A percentile compares a stretch with the other conserved stretches of the same genome.
Evolutionary conservation across 2,113 vertebrate species (phyloP).

Genomic region (Tyrannus savana): DNA sequence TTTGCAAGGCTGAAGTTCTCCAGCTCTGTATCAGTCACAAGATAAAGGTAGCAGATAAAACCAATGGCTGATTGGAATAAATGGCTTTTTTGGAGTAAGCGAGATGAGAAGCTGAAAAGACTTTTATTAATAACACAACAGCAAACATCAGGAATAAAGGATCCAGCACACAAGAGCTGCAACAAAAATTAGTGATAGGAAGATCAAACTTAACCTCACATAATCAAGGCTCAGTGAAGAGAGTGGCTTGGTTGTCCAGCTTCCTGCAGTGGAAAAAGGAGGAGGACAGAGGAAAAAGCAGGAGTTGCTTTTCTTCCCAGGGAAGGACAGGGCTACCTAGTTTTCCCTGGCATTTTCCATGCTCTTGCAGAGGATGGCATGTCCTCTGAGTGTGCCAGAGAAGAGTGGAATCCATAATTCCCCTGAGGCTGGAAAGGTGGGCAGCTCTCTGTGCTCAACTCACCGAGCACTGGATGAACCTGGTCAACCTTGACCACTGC

Average conservation of each 20-base stretch:
- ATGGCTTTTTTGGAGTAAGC: not conserved
- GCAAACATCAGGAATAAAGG: not conserved
- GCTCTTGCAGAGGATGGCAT: accelerated
- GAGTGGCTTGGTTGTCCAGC: no score
- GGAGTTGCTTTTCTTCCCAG: not conserved
- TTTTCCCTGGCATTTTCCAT: not conserved
- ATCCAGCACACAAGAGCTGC: not conserved
- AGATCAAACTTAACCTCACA: not conserved
- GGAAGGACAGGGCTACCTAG: not conserved
- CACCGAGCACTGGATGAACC: not conserved
- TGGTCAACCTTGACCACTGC: no score
- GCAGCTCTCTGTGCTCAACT: accelerated
- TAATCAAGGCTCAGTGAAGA: not conserved
- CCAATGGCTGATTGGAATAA: not conserved
- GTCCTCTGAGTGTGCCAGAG: accelerated
- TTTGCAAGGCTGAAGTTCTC: not conserved
- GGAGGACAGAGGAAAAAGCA: not conserved
- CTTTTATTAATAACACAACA: not conserved
- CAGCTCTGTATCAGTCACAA: not conserved
- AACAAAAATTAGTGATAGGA: not conserved
- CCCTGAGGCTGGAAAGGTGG: accelerated
- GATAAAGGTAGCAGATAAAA: not conserved
- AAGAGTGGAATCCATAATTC: accelerated
- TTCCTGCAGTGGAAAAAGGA: not conserved
- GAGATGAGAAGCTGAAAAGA: not conserved